These are phyloP conservation scores for Nerophis lumbriciformis DNA, from an alignment of 2,113 vertebrate genomes.

Conservation along the genomic window DNA sequence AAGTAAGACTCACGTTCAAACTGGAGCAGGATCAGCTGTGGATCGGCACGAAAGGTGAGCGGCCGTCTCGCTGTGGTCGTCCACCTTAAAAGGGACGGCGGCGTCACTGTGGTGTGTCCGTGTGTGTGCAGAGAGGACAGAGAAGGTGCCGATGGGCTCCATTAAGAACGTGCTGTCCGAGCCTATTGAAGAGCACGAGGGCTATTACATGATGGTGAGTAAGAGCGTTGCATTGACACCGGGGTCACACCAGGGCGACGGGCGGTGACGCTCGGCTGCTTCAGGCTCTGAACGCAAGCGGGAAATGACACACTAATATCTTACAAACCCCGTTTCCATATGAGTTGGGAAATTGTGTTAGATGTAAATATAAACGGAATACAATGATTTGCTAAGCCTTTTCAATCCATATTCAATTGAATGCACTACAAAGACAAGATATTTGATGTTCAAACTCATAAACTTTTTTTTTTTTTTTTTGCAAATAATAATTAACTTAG, in stretches of 20 bases:
- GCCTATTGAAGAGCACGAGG: slow-evolving; percentile 95
- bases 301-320: slow-evolving; percentile 22
- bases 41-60: slow-evolving; percentile 97
- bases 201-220: slow-evolving; percentile 97
- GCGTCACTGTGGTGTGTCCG: slow-evolving; percentile 1
- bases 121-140: slow-evolving; percentile 85
- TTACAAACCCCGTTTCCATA: background rate
- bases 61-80: background rate
- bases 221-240: background rate
- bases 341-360: too few relatives aligned
- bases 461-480: too few relatives aligned
- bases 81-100: background rate
- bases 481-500: too few relatives aligned
- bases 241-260: background rate
- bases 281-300: slow-evolving; percentile 13
- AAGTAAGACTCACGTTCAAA: slow-evolving; percentile 96
- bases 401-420: too few relatives aligned
- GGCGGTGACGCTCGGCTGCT: slow-evolving; percentile 1
- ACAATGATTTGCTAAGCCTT: too few relatives aligned
- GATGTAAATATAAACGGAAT: too few relatives aligned
- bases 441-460: too few relatives aligned
- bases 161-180: slow-evolving; percentile 99
- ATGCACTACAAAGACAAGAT: too few relatives aligned
- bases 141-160: slow-evolving; percentile 98
- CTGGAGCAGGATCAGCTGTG: slow-evolving; percentile 98